Evolutionary conservation across 35 echinoderm and acorn worm genomes (phyloP).

Genomic region (Ophioderma brevispina): DNA sequence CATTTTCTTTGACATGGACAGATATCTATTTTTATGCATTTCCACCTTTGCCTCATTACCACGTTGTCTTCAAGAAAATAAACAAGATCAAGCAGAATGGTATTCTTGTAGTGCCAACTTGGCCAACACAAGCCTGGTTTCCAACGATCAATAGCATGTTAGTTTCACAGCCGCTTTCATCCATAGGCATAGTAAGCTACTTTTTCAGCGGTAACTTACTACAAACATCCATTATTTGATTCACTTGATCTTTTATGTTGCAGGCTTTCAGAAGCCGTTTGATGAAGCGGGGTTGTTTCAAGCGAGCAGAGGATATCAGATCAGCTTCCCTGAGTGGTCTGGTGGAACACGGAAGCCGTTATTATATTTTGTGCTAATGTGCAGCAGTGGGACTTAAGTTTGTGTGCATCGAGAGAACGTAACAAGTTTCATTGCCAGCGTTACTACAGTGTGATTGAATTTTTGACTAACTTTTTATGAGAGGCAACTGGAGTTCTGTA

Average conservation of each 20-base stretch:
- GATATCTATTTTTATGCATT: slow-evolving; percentile 36
- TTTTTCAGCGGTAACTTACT: background rate
- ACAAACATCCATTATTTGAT: slow-evolving; percentile 17
- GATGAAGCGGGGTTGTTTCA: background rate
- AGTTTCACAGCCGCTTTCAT: slow-evolving; percentile 1
- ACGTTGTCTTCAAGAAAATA: slow-evolving; percentile 25
- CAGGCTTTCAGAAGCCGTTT: background rate
- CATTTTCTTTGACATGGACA: slow-evolving; percentile 21
- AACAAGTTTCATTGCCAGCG: slow-evolving; percentile 30
- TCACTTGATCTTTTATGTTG: slow-evolving; percentile 10
- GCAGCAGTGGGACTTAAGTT: background rate
- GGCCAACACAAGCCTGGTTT: slow-evolving; percentile 56
- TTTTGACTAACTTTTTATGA: slow-evolving; percentile 3
- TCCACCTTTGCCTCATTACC: slow-evolving; percentile 38
- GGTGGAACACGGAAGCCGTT: background rate
- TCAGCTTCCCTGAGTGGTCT: slow-evolving; percentile 23
- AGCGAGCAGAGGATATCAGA: background rate
- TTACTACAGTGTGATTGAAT: slow-evolving; percentile 22
- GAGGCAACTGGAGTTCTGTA: background rate
- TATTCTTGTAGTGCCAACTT: slow-evolving; percentile 29
- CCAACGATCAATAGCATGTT: slow-evolving; percentile 4
- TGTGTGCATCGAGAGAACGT: background rate
- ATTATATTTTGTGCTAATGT: slow-evolving; percentile 4
- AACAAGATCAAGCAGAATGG: slow-evolving; percentile 14
- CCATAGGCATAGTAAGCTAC: background rate